Percentiles rank a stretch among this genome's conserved stretches.
Evolutionary conservation across 2,113 vertebrate genomes (phyloP).

Genomic region (Lampris megalopsis): DNA sequence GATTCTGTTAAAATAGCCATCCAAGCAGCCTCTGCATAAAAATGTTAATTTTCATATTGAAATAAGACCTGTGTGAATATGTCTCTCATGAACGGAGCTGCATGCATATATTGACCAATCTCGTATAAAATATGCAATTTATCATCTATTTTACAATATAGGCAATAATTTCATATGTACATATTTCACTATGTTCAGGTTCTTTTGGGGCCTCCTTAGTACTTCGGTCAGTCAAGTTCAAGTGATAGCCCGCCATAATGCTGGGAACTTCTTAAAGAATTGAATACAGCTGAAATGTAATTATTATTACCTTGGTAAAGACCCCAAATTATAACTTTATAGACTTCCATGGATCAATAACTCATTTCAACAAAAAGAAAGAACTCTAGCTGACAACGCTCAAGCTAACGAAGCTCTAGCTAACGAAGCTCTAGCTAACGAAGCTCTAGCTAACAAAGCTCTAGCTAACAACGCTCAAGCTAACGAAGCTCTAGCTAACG

Average conservation of each 20-base stretch:
- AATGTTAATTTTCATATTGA: slow-evolving; percentile 37
- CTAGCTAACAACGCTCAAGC: no score
- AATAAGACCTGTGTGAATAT: slow-evolving; percentile 57
- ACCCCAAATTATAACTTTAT: slow-evolving; percentile 1
- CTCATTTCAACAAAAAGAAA: not conserved
- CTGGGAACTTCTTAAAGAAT: not conserved
- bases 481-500: no score
- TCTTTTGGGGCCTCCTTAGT: slow-evolving; percentile 14
- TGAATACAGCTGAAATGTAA: not conserved
- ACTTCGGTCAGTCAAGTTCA: not conserved
- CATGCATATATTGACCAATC: slow-evolving; percentile 76
- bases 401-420: no score
- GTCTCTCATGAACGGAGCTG: slow-evolving; percentile 48
- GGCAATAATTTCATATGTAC: slow-evolving; percentile 63
- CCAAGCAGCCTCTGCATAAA: slow-evolving; percentile 31
- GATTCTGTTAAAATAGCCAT: slow-evolving; percentile 14
- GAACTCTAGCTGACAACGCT: not conserved
- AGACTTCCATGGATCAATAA: slow-evolving; percentile 5
- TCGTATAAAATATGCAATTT: slow-evolving; percentile 74
- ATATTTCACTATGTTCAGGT: slow-evolving; percentile 35
- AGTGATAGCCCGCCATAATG: not conserved
- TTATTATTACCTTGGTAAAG: slow-evolving; percentile 28
- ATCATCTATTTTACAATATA: slow-evolving; percentile 72
- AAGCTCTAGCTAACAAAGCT: no score
- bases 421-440: no score